These are phyloP conservation scores for Catalaphyllia jardinei DNA, from an alignment of 64 coral and sea anemone genomes.

Conservation along the genomic window DNA sequence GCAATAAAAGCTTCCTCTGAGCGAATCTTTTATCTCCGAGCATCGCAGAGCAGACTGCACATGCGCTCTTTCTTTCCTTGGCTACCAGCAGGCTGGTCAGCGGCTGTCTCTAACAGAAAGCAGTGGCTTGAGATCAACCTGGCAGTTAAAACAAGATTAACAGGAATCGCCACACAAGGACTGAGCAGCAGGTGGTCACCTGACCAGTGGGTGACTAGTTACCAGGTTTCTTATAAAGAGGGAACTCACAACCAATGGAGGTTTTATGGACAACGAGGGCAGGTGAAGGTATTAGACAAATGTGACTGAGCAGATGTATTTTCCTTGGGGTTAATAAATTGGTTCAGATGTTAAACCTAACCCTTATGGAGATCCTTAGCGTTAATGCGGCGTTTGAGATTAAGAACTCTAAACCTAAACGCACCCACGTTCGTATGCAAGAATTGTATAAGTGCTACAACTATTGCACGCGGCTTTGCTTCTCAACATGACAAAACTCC, in stretches of 20 bases:
- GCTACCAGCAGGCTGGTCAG: slow-evolving; percentile 46
- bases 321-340: too few relatives aligned
- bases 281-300: not conserved
- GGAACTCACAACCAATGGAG: not conserved
- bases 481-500: too few relatives aligned
- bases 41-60: slow-evolving; percentile 15
- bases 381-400: too few relatives aligned
- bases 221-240: slow-evolving; percentile 48
- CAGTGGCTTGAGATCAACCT: slow-evolving; percentile 55
- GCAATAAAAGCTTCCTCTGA: slow-evolving; percentile 35
- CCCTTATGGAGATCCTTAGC: not conserved
- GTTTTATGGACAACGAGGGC: slow-evolving; percentile 1
- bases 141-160: not conserved
- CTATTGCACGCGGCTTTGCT: too few relatives aligned
- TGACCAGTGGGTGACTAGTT: slow-evolving; percentile 60
- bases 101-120: not conserved
- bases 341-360: too few relatives aligned
- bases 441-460: too few relatives aligned
- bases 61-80: slow-evolving; percentile 8
- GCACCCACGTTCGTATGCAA: too few relatives aligned
- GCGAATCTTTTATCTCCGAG: slow-evolving; percentile 8
- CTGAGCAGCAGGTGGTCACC: slow-evolving; percentile 19
- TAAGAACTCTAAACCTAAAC: too few relatives aligned
- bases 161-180: slow-evolving; percentile 64
- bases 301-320: too few relatives aligned